phyloP scores from a whole-genome alignment of 2,888 invertebrate species.

The Eupithecia pulchellata region DNA sequence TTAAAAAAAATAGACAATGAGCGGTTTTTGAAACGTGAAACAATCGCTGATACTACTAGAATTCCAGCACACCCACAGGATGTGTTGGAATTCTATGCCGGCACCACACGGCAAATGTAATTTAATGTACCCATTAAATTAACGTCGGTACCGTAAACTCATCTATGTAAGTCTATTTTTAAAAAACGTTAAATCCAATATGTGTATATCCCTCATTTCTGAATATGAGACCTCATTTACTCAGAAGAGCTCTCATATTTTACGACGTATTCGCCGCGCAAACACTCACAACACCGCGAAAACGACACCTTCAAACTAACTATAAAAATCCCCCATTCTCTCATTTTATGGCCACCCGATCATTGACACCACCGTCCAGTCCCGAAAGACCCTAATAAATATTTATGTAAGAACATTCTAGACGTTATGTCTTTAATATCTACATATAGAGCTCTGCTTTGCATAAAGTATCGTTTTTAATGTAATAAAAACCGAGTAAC shows the following conservation, averaged over 20 bases:
- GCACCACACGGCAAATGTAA: no score
- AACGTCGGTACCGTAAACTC: no score
- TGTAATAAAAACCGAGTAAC: no score
- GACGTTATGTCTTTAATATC: slow-evolving; percentile 53
- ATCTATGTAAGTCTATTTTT: not conserved
- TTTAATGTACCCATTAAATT: no score
- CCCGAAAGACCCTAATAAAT: slow-evolving; percentile 71
- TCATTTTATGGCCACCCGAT: slow-evolving; percentile 46
- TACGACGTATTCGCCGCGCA: not conserved
- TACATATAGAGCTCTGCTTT: slow-evolving; percentile 43
- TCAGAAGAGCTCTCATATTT: slow-evolving; percentile 19
- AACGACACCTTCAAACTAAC: slow-evolving; percentile 23
- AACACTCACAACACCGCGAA: slow-evolving; percentile 7
- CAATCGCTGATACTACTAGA: no score
- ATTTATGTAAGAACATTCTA: slow-evolving; percentile 71
- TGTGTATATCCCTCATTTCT: not conserved
- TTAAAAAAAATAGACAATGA: no score
- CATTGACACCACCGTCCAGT: slow-evolving; percentile 52
- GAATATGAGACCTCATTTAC: slow-evolving; percentile 1
- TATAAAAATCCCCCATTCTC: slow-evolving; percentile 19
- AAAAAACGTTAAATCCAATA: not conserved
- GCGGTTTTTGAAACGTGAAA: no score
- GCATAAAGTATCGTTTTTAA: slow-evolving; percentile 39
- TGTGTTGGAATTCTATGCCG: no score
- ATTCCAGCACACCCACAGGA: no score